Evolutionary conservation across 1,140 invertebrate genomes (phyloP).

Genomic region (Proales similis): DNA sequence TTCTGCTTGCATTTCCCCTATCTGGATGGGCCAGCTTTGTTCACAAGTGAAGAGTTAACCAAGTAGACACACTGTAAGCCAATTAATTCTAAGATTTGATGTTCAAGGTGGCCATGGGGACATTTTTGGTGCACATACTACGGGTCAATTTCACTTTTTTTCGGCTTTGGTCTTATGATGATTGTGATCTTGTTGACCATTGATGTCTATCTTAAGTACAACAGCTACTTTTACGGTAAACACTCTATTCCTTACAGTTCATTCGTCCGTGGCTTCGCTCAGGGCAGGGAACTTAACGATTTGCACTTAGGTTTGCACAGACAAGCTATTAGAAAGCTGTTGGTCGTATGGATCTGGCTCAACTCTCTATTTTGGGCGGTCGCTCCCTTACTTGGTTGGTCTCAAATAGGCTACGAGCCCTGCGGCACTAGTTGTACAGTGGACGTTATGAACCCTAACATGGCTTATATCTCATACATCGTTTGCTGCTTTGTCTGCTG

Average conservation of each 20-base stretch:
- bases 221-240: conserved; percentile 6
- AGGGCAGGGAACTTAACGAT: too few relatives aligned
- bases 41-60: not conserved
- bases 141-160: conserved; percentile 15
- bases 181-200: conserved; percentile 15
- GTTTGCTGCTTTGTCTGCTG: conserved; percentile 29
- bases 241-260: not conserved
- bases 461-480: conserved; percentile 11
- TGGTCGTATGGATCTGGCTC: conserved; percentile 26
- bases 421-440: conserved; percentile 26
- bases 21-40: conserved; percentile 24
- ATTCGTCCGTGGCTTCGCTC: too few relatives aligned
- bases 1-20: conserved; percentile 34
- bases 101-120: conserved; percentile 33
- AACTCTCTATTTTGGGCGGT: conserved; percentile 23
- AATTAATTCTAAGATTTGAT: not conserved
- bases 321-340: conserved; percentile 17
- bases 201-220: conserved; percentile 7
- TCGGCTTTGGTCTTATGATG: conserved; percentile 33
- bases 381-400: conserved; percentile 28
- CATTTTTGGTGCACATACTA: conserved; percentile 35
- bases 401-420: conserved; percentile 21
- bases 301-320: too few relatives aligned
- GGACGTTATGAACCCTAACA: conserved; percentile 27
- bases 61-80: not conserved